These are phyloP conservation scores for Anastatus disparis DNA, from an alignment of 1,140 invertebrate genomes.

Conservation along the genomic window DNA sequence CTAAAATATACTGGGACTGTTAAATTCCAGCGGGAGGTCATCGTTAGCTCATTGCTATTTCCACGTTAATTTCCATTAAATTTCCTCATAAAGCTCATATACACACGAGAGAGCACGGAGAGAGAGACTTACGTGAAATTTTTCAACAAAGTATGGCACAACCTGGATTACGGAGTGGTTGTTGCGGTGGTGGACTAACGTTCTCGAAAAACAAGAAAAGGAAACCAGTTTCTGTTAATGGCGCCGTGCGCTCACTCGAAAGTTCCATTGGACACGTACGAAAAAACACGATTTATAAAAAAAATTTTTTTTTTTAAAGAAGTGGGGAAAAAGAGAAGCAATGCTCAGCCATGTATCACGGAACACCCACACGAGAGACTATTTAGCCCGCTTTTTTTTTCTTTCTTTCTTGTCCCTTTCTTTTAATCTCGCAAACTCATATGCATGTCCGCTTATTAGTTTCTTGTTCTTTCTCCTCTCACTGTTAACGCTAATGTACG, in stretches of 20 bases:
- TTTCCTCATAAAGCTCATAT: no score
- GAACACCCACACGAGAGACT: constrained; percentile 23
- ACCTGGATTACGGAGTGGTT: not conserved
- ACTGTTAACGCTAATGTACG: constrained; percentile 24
- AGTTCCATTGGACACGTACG: constrained; percentile 16
- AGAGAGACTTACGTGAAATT: not conserved
- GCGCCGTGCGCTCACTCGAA: constrained; percentile 16
- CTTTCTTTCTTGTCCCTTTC: constrained; percentile 21
- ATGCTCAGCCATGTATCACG: constrained; percentile 14
- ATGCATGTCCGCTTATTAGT: constrained; percentile 40
- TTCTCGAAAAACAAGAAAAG: constrained; percentile 22
- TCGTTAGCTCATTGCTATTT: not conserved
- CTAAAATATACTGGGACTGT: no score
- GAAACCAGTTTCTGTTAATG: constrained; percentile 35
- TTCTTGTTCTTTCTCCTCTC: constrained; percentile 22
- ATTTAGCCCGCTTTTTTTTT: constrained; percentile 6
- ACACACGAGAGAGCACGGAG: not conserved
- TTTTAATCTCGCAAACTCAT: constrained; percentile 1
- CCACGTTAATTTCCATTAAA: not conserved
- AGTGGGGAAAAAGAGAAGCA: constrained; percentile 5
- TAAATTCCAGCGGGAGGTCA: no score
- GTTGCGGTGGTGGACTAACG: not conserved
- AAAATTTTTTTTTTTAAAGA: no score
- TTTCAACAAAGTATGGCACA: not conserved
- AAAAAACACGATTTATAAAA: constrained; percentile 36